phyloP scores from a whole-genome alignment of 2,888 invertebrate genomes.

The Athripsodes cinereus region DNA sequence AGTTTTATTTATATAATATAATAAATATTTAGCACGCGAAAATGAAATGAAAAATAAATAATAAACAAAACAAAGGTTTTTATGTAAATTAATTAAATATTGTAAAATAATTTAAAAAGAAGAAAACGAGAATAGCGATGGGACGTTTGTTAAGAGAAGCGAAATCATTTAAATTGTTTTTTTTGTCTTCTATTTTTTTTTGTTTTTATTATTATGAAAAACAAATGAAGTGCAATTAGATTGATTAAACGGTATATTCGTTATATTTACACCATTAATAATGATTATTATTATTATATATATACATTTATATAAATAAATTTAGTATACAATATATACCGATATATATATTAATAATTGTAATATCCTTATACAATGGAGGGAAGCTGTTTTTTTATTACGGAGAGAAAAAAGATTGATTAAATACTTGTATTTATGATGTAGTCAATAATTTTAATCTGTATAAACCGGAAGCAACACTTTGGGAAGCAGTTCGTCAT shows the following conservation, averaged over 20 bases:
- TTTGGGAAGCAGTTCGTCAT: neutral
- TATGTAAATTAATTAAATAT: too few species aligned
- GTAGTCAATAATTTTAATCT: slow-evolving; percentile 3
- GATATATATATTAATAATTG: slow-evolving; percentile 36
- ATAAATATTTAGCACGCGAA: too few species aligned
- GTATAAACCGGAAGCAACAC: neutral
- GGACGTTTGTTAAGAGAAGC: too few species aligned
- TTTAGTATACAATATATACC: slow-evolving; percentile 45
- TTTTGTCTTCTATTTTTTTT: slow-evolving; percentile 33
- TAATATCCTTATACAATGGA: slow-evolving; percentile 47
- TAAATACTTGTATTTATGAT: slow-evolving; percentile 37
- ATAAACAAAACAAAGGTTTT: too few species aligned
- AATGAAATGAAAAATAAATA: slow-evolving; percentile 25
- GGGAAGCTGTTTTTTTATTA: slow-evolving; percentile 34
- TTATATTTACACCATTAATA: slow-evolving; percentile 33
- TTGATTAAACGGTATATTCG: slow-evolving; percentile 41
- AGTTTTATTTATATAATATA: slow-evolving; percentile 23
- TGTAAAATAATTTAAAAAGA: too few species aligned
- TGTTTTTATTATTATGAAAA: slow-evolving; percentile 32
- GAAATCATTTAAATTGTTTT: neutral
- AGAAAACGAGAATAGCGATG: too few species aligned
- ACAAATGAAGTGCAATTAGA: slow-evolving; percentile 58
- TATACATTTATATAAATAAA: slow-evolving; percentile 26
- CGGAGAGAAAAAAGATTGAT: slow-evolving; percentile 63
- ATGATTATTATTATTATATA: slow-evolving; percentile 6